Base-by-base conservation (phyloP, 2,113 vertebrate genomes). In the Antigone vipio region DNA sequence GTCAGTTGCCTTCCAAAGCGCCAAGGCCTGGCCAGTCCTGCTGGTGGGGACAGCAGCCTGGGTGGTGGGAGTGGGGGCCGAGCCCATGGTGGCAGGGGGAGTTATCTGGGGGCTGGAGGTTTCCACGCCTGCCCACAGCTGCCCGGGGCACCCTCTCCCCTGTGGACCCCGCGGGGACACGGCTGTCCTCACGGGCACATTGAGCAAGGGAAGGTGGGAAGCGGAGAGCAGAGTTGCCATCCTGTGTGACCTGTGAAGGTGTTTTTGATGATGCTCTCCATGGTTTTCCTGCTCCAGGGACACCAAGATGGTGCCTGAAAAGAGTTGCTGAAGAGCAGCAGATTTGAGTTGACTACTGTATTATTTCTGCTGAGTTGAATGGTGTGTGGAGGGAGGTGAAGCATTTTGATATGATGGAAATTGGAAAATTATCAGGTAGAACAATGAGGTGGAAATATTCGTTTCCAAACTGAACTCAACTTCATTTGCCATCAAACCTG, bases 141-240 rank as follows among this genome's bases (percentile, higher is more conserved):
- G 1, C 30, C 30, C 0, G 0, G 50, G 45, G 10, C 20, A 24
- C 26, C 13, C 35, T 40, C 16, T 29, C 42, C 34, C 8, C 29
- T 14, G 22, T 7, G 4, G 1, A 15, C 23, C 21, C n/a, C 0
- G 0, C 1, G 2, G 55, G 40, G 44, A 1, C 6, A 5, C 3
- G 9, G 26, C 64, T 3, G 0, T 64, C 49, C 19, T 63, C 73
- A 38, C 12, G 2, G 6, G n/a, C 47, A 34, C 1, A 0, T 19
- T 32, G 40, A 15, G 34, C 2, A 3, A 62, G 45, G 58, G 75
- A 60, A 44, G 38, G 34, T 76, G 53, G 26, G 17, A 30, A 35
- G 60, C 15, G 29, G 21, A 30, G 64, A 40, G 27, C 76, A 62
- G 55, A 80, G 45, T 42, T 52, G 34, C 30, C 6, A 1, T 24